phyloP scores from a whole-genome alignment of 2,888 invertebrate genomes.

The Cephus sareptanus region DNA sequence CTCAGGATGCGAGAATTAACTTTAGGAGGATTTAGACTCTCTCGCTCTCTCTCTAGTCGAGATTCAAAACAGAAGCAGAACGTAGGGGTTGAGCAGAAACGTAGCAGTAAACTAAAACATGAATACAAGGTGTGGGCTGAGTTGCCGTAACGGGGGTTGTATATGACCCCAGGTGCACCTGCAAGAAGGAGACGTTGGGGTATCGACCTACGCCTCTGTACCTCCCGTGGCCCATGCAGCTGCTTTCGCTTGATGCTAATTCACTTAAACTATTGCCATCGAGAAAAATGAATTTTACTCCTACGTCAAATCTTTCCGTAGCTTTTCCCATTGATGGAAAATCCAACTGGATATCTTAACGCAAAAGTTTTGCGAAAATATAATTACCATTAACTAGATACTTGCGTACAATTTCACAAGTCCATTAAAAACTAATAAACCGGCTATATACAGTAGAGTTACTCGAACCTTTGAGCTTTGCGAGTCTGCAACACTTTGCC shows the following conservation, averaged over 20 bases:
- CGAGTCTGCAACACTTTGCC: too few species aligned
- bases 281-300: too few species aligned
- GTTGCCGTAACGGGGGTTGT: conserved; percentile 27
- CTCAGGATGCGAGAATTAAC: too few species aligned
- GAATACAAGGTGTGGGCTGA: conserved; percentile 9
- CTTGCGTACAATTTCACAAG: too few species aligned
- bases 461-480: too few species aligned
- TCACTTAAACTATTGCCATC: conserved; percentile 10
- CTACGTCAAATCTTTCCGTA: too few species aligned
- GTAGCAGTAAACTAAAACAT: not conserved
- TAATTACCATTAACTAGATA: too few species aligned
- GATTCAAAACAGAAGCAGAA: not conserved
- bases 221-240: conserved; percentile 12
- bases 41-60: conserved; percentile 1
- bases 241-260: conserved; percentile 4
- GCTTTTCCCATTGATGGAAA: too few species aligned
- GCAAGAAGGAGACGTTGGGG: conserved; percentile 39
- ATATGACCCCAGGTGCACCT: conserved; percentile 39
- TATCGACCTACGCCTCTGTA: conserved; percentile 34
- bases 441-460: too few species aligned
- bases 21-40: not conserved
- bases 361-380: too few species aligned
- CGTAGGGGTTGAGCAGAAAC: not conserved
- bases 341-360: too few species aligned
- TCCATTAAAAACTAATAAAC: too few species aligned